A percentile compares a stretch with the other conserved stretches of the same genome.
These are phyloP conservation scores for Calliphora vomitoria DNA, from an alignment of 2,888 invertebrate genomes.

Conservation along the genomic window DNA sequence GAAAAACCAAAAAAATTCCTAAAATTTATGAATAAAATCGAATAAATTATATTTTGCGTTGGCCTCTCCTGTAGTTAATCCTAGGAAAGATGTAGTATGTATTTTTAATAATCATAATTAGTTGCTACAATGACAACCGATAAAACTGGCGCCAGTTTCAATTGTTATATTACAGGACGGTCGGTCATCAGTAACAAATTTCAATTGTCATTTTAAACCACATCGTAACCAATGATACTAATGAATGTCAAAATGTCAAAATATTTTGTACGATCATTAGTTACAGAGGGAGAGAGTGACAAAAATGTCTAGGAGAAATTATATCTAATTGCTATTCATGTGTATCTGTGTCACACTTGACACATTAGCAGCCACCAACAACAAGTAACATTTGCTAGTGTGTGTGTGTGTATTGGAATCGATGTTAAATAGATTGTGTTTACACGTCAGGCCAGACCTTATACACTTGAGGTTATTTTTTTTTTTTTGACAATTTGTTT, in stretches of 20 bases:
- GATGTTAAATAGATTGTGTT: conserved; percentile 3
- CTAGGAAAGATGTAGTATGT: conserved; percentile 29
- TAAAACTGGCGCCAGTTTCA: conserved; percentile 67
- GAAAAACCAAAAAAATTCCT: background rate
- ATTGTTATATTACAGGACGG: conserved; percentile 30
- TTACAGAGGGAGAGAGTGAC: conserved; percentile 44
- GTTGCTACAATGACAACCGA: conserved; percentile 30
- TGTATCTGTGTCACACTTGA: conserved; percentile 35
- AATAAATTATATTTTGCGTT: conserved; percentile 1
- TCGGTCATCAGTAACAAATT: conserved; percentile 16
- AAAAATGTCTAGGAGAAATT: conserved; percentile 56
- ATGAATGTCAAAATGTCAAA: conserved; percentile 65
- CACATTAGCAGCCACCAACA: conserved; percentile 40
- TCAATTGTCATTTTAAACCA: conserved; percentile 44
- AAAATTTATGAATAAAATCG: conserved; percentile 24
- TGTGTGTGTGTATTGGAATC: background rate
- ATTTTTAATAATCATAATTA: conserved; percentile 65
- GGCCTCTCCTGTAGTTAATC: background rate
- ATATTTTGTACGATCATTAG: conserved; percentile 67
- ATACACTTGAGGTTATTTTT: conserved; percentile 51
- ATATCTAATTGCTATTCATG: conserved; percentile 18
- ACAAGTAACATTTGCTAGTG: background rate
- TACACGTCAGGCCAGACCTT: conserved; percentile 18
- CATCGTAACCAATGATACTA: conserved; percentile 20
- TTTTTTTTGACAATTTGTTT: conserved; percentile 24